Evolutionary conservation across 1,140 invertebrate species (phyloP).

Genomic region (Scaptomyza montana): DNA sequence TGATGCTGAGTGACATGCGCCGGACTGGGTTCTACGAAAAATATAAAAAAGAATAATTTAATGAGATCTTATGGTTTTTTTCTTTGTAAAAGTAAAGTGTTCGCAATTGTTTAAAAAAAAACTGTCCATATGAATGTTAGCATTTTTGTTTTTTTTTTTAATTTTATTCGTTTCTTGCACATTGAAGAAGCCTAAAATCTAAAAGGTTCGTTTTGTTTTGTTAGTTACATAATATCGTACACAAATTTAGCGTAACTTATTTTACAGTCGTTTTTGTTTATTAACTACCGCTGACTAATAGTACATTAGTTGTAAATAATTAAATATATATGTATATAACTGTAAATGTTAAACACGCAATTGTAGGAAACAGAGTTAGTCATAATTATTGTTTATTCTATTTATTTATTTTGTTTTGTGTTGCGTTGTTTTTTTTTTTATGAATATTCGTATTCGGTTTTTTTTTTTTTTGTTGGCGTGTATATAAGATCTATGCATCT

Average conservation of each 20-base stretch:
- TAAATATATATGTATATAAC: constrained; percentile 65
- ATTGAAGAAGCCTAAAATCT: constrained; percentile 77
- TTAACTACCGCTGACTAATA: constrained; percentile 65
- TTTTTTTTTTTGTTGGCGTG: constrained; percentile 13
- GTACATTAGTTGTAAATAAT: constrained; percentile 66
- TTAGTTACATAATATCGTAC: constrained; percentile 66
- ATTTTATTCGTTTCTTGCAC: constrained; percentile 80
- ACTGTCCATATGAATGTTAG: constrained; percentile 1
- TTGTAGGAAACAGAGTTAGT: constrained; percentile 81
- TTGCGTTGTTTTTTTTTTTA: constrained; percentile 42
- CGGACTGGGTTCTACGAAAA: constrained; percentile 60
- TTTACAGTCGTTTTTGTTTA: constrained; percentile 75
- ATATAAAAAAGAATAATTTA: constrained; percentile 23
- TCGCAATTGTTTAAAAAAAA: constrained; percentile 1
- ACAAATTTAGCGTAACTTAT: constrained; percentile 67
- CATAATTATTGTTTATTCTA: constrained; percentile 77
- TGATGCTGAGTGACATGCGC: constrained; percentile 58
- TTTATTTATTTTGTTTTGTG: constrained; percentile 30
- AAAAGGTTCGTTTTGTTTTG: constrained; percentile 75
- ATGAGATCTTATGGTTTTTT: too few species aligned
- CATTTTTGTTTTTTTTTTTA: constrained; percentile 55
- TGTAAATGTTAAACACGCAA: constrained; percentile 44
- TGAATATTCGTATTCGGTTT: constrained; percentile 28
- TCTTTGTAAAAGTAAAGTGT: neutral
- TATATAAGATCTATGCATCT: constrained; percentile 39